Evolutionary conservation across 2,113 vertebrate species (phyloP).

Genomic region (Xenopus laevis): DNA sequence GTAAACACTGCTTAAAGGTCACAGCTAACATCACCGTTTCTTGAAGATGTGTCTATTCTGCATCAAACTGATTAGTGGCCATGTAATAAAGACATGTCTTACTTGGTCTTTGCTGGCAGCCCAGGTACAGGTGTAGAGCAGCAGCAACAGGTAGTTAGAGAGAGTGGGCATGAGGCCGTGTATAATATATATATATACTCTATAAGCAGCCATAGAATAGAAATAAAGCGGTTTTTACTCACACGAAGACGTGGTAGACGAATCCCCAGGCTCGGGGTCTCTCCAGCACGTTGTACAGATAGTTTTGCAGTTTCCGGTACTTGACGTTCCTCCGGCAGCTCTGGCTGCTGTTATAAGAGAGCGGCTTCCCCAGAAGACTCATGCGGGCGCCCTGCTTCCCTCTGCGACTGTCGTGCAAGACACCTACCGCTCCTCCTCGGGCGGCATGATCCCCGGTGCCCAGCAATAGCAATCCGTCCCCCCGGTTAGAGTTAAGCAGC

Average conservation of each 20-base stretch:
- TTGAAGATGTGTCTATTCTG: neutral
- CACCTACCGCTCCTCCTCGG: slow-evolving; percentile 48
- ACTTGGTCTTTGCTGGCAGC: no score
- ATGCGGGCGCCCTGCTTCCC: slow-evolving; percentile 88
- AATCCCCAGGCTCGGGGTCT: slow-evolving; percentile 90
- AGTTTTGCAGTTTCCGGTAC: slow-evolving; percentile 90
- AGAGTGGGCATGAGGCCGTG: no score
- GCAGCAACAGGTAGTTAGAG: no score
- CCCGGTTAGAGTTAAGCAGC: slow-evolving; percentile 69
- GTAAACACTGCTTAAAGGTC: neutral
- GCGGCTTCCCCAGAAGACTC: slow-evolving; percentile 89
- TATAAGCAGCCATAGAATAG: no score
- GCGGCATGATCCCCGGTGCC: slow-evolving; percentile 58
- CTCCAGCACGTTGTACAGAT: slow-evolving; percentile 95
- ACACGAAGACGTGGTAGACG: slow-evolving; percentile 94
- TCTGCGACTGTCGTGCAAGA: slow-evolving; percentile 72
- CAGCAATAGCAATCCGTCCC: slow-evolving; percentile 71
- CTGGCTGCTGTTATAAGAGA: slow-evolving; percentile 81
- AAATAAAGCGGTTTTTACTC: slow-evolving; percentile 61
- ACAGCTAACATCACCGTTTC: neutral
- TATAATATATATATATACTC: no score
- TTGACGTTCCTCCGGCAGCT: slow-evolving; percentile 90
- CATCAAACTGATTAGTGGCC: no score
- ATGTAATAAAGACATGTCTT: no score
- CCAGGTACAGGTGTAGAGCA: no score